phyloP scores from a whole-genome alignment of 2,797 vertebrate genomes.

The Taeniopygia guttata region DNA sequence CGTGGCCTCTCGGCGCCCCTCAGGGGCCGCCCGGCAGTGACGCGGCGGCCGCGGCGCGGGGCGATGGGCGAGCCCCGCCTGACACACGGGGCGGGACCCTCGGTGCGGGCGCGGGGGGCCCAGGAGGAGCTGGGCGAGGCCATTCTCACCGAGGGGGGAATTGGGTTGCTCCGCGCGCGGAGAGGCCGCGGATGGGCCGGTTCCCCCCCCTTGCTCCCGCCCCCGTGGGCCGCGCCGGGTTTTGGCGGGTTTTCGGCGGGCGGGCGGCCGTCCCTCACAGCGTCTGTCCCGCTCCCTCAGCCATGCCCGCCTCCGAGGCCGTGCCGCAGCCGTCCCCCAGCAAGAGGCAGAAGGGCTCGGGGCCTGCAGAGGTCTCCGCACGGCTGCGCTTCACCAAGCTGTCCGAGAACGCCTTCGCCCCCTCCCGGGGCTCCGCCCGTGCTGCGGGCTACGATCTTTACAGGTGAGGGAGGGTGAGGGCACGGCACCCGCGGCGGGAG shows the following conservation, averaged over 20 bases:
- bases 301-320: constrained; percentile 83
- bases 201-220: neutral
- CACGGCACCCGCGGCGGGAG: rapidly evolving
- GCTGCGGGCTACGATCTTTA: constrained; percentile 94
- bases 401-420: constrained; percentile 83
- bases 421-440: constrained; percentile 84
- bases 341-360: constrained; percentile 74
- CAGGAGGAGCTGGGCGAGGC: neutral
- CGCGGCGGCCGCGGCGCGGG: rapidly evolving
- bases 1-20: rapidly evolving
- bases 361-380: neutral
- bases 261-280: too few relatives aligned
- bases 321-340: constrained; percentile 69
- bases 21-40: rapidly evolving
- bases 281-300: rapidly evolving
- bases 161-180: rapidly evolving
- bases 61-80: neutral
- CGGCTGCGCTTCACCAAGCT: constrained; percentile 87
- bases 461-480: constrained; percentile 78
- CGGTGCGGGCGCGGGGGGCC: rapidly evolving
- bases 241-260: neutral
- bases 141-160: neutral
- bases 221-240: neutral
- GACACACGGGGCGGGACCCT: neutral
- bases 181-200: rapidly evolving